Percentiles rank a stretch among this genome's conserved stretches.
Conservation (phyloP, 2,888 invertebrate species). For the Calameuta idolon region DNA sequence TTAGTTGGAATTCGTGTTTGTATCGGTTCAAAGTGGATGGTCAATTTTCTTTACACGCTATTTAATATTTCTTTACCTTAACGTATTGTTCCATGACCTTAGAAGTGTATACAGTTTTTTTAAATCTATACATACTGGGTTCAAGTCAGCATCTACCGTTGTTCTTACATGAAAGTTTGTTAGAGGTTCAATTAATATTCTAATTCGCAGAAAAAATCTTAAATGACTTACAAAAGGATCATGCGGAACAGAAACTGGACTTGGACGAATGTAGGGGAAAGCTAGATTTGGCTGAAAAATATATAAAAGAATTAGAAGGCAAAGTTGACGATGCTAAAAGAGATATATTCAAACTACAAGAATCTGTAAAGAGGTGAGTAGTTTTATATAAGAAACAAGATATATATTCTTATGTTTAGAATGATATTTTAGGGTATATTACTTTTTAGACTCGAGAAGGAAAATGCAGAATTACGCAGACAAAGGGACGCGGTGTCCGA, state of each 20-base stretch:
- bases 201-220: constrained; percentile 71
- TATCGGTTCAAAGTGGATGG: constrained; percentile 14
- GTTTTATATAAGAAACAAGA: background rate
- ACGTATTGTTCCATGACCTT: background rate
- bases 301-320: constrained; percentile 74
- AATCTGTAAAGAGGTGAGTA: constrained; percentile 71
- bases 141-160: background rate
- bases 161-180: background rate
- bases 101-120: background rate
- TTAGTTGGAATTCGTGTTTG: constrained; percentile 18
- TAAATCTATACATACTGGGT: background rate
- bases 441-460: constrained; percentile 70
- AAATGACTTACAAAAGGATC: constrained; percentile 69
- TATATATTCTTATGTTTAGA: background rate
- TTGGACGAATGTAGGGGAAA: constrained; percentile 75
- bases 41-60: background rate
- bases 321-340: constrained; percentile 74
- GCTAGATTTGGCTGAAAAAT: constrained; percentile 73
- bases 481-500: constrained; percentile 79
- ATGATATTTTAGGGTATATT: background rate
- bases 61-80: background rate
- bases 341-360: constrained; percentile 76
- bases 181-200: background rate
- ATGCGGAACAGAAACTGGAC: constrained; percentile 72
- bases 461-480: constrained; percentile 75